Evolutionary conservation across 2,797 vertebrate genomes (phyloP).

Genomic region (Trichosurus vulpecula): DNA sequence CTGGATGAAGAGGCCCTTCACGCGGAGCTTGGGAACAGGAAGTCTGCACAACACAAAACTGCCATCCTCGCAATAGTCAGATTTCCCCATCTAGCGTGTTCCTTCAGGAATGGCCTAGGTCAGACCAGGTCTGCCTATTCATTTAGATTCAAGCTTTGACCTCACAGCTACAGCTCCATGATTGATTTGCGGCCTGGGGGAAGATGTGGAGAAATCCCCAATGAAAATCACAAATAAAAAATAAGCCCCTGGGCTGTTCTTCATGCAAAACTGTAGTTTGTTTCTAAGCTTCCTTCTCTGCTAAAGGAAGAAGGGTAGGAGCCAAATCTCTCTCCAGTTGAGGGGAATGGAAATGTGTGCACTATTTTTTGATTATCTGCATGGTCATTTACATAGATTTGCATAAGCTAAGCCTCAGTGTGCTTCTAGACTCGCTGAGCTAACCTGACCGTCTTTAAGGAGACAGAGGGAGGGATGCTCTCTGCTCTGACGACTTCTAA

Average conservation of each 20-base stretch:
- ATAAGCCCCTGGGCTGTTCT: not conserved
- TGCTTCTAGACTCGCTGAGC: not conserved
- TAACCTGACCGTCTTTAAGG: not conserved
- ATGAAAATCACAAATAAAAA: not conserved
- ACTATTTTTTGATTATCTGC: not conserved
- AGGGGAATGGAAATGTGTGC: not conserved
- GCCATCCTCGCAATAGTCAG: not conserved
- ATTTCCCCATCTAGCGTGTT: not conserved
- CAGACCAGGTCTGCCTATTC: not conserved
- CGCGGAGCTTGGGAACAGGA: not conserved
- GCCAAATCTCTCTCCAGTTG: not conserved
- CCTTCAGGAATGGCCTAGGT: not conserved
- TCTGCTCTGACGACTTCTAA: not conserved
- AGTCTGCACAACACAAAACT: not conserved
- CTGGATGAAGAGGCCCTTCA: not conserved
- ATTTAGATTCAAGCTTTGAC: not conserved
- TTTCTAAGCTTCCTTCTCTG: not conserved
- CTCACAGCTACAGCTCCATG: not conserved
- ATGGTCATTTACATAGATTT: not conserved
- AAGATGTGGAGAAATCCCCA: not conserved
- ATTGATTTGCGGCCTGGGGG: not conserved
- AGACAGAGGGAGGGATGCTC: not conserved
- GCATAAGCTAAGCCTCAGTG: not conserved
- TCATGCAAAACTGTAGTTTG: not conserved
- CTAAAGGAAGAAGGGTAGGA: constrained; percentile 1